A percentile compares a stretch with the other conserved stretches of the same genome.
These are phyloP conservation scores for Notolepis coatsorum DNA, from an alignment of 2,797 vertebrate genomes.

Conservation along the genomic window DNA sequence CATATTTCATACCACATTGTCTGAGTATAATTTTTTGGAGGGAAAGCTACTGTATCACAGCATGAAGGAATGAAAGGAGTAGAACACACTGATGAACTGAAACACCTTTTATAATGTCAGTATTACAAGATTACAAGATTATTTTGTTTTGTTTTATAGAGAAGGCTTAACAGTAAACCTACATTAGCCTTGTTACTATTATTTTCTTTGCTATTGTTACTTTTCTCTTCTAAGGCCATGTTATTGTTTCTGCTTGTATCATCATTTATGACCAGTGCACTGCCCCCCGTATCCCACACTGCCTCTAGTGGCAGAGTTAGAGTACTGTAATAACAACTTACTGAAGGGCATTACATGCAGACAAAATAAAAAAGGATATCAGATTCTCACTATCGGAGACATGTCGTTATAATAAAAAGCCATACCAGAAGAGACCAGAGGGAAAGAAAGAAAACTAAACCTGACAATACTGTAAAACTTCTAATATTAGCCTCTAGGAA, in stretches of 20 bases:
- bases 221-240: slow-evolving; percentile 8
- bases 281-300: slow-evolving; percentile 44
- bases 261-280: slow-evolving; percentile 51
- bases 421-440: slow-evolving; percentile 55
- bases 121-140: slow-evolving; percentile 53
- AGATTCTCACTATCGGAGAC: slow-evolving; percentile 28
- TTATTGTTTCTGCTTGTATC: slow-evolving; percentile 44
- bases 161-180: slow-evolving; percentile 27
- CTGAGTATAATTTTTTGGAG: slow-evolving; percentile 49
- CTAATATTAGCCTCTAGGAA: slow-evolving; percentile 46
- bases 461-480: neutral
- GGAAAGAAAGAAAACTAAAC: slow-evolving; percentile 13
- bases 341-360: slow-evolving; percentile 49
- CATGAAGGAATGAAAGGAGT: slow-evolving; percentile 47
- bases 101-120: slow-evolving; percentile 58
- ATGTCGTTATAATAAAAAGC: slow-evolving; percentile 65
- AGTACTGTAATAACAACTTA: slow-evolving; percentile 37
- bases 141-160: slow-evolving; percentile 14
- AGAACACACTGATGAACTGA: slow-evolving; percentile 36
- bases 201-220: slow-evolving; percentile 23
- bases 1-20: slow-evolving; percentile 47
- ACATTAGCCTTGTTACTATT: slow-evolving; percentile 27
- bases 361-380: no score
- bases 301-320: slow-evolving; percentile 13
- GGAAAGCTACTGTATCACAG: slow-evolving; percentile 66